A percentile compares a stretch with the other conserved stretches of the same genome.
These are phyloP conservation scores for Genyomyrus donnyi DNA, from an alignment of 2,113 vertebrate species.

Conservation along the genomic window DNA sequence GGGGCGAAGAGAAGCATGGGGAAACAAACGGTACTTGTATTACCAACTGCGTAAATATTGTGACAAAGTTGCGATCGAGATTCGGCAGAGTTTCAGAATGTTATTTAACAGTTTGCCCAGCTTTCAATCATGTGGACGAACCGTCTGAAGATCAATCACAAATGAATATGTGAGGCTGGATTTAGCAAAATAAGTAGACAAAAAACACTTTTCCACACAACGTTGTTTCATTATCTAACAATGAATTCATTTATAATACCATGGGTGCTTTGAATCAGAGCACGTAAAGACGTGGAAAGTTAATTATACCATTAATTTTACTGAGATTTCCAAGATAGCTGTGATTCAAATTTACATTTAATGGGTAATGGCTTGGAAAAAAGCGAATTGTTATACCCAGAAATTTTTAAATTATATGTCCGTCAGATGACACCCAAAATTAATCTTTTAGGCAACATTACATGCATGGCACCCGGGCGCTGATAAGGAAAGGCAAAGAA, in stretches of 20 bases:
- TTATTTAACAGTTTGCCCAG: not conserved
- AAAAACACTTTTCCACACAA: not conserved
- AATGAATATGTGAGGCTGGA: not conserved
- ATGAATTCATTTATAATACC: not conserved
- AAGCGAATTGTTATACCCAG: not conserved
- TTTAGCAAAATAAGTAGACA: not conserved
- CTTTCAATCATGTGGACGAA: not conserved
- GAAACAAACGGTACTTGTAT: not conserved
- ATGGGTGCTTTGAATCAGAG: not conserved
- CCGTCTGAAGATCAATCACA: not conserved
- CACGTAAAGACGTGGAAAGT: not conserved
- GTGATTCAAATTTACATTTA: not conserved
- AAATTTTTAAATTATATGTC: not conserved
- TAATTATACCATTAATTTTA: not conserved
- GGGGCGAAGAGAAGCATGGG: not conserved
- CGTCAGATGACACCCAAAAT: not conserved
- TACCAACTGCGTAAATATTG: not conserved
- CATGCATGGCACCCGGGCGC: not conserved
- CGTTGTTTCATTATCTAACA: not conserved
- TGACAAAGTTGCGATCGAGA: not conserved
- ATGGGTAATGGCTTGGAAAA: not conserved
- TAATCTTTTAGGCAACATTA: not conserved
- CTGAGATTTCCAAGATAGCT: not conserved
- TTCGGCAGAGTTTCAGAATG: not conserved
- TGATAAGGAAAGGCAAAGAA: not conserved